Evolutionary conservation across 2,113 vertebrate species (phyloP), one percentile per base, ranked within the genome.

Genomic region (Rhinogobius similis): DNA sequence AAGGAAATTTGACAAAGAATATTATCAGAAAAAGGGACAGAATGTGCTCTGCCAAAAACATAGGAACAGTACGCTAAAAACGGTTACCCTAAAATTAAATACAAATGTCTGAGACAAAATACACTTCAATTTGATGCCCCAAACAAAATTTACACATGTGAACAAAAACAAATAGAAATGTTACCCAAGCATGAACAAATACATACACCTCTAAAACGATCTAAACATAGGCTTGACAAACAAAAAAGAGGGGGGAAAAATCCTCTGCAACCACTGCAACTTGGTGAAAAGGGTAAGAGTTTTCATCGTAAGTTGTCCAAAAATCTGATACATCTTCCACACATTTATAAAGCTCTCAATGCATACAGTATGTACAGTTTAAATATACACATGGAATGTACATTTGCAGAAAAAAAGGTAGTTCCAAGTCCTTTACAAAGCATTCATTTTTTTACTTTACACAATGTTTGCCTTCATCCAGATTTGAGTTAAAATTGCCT

Each of bases 341-440:
- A 77, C 78, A 84, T 89, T 92, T 90, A 91, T 86, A 92, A 92
- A 92, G 77, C 81, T 89, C 68, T 89, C 53, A 82, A 77, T 73
- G 79, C 76, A 81, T 92, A 90, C 91, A 72, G 29, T 82, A 89
- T 92, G 62, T 91, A 92, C 91, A 92, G 70, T 86, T 92, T 88
- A 93, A 89, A 92, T 89, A 91, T 78, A 90, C 78, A 83, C 65
- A 76, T 83, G 92, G 91, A 93, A 93, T 93, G 91, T 93, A 85
- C 16, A 69, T 83, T 82, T 32, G 83, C 87, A 91, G 82, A 86
- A 87, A 77, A 83, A 86, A 76, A 75, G n/a, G n/a, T n/a, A n/a
- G n/a, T n/a, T n/a, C n/a, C n/a, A n/a, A n/a, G 50, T 65, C 59
- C 70, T 76, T 76, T 69, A 82, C 69, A 81, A 21, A 65, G 64